Conservation (phyloP, 2,113 vertebrate genomes). For the Callipepla squamata region DNA sequence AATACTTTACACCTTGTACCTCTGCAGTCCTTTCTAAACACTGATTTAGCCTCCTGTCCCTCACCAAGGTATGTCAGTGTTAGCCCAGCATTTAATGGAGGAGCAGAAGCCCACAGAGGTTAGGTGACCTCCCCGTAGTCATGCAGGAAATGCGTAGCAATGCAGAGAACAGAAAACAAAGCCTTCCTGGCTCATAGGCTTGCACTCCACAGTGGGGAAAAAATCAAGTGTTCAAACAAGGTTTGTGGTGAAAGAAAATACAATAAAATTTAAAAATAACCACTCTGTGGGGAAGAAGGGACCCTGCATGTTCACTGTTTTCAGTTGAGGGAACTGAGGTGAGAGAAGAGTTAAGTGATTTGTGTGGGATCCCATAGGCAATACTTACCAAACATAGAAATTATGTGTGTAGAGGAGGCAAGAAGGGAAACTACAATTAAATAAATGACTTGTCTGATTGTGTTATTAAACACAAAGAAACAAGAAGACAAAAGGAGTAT, state of each 20-base stretch:
- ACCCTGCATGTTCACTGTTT: not conserved
- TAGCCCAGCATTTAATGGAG: slow-evolving; percentile 4
- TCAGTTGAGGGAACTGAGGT: not conserved
- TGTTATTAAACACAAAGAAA: slow-evolving; percentile 41
- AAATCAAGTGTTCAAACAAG: slow-evolving; percentile 11
- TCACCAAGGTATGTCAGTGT: slow-evolving; percentile 45
- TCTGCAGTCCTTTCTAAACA: slow-evolving; percentile 42
- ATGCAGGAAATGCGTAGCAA: not conserved
- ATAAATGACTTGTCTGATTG: slow-evolving; percentile 39
- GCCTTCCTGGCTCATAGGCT: not conserved
- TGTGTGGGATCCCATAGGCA: slow-evolving; percentile 16
- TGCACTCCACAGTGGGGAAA: not conserved
- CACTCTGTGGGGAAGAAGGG: not conserved
- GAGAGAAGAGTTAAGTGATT: slow-evolving; percentile 38
- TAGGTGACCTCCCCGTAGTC: not conserved
- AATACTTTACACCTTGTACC: slow-evolving; percentile 60
- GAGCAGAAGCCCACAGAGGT: slow-evolving; percentile 34
- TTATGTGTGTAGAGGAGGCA: not conserved
- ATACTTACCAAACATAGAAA: slow-evolving; percentile 16
- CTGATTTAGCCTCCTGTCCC: not conserved
- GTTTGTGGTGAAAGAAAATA: not conserved
- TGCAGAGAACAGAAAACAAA: not conserved
- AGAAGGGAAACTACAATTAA: slow-evolving; percentile 27
- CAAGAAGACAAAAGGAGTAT: not conserved
- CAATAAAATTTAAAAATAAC: not conserved